These are phyloP conservation scores for Drosophila subsilvestris DNA, from an alignment of 2,888 invertebrate species.

Conservation along the genomic window DNA sequence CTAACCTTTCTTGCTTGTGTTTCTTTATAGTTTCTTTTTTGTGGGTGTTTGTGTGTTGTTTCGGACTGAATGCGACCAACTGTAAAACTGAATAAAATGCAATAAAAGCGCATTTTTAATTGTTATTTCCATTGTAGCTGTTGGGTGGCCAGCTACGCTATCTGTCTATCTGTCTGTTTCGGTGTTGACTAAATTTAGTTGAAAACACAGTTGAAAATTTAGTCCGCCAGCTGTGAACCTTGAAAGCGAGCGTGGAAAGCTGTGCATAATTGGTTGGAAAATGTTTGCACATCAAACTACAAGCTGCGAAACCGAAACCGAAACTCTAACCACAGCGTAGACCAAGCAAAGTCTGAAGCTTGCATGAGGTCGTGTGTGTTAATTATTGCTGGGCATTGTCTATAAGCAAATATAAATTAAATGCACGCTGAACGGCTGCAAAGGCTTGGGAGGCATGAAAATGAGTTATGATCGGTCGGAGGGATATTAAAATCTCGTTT, in stretches of 20 bases:
- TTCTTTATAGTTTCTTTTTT: conserved; percentile 19
- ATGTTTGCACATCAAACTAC: conserved; percentile 40
- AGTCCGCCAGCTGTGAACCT: conserved; percentile 38
- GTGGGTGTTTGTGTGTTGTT: conserved; percentile 22
- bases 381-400: conserved; percentile 49
- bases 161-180: background rate
- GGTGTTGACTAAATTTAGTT: conserved; percentile 50
- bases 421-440: conserved; percentile 33
- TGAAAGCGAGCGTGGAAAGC: conserved; percentile 50
- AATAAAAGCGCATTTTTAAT: conserved; percentile 51
- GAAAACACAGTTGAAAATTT: conserved; percentile 34
- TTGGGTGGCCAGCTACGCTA: conserved; percentile 1
- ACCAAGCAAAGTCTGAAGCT: conserved; percentile 11
- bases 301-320: background rate
- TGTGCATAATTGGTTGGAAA: conserved; percentile 63
- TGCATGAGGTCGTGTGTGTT: conserved; percentile 47
- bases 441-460: conserved; percentile 15
- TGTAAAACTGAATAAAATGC: conserved; percentile 61
- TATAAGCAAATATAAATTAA: conserved; percentile 51
- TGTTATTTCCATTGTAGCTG: conserved; percentile 39
- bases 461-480: conserved; percentile 48
- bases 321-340: conserved; percentile 4
- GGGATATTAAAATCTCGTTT: conserved; percentile 37
- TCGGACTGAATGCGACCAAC: conserved; percentile 54
- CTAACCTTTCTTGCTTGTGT: background rate